These are phyloP conservation scores for Microplitis demolitor DNA, from an alignment of 1,140 invertebrate genomes.

Conservation along the genomic window DNA sequence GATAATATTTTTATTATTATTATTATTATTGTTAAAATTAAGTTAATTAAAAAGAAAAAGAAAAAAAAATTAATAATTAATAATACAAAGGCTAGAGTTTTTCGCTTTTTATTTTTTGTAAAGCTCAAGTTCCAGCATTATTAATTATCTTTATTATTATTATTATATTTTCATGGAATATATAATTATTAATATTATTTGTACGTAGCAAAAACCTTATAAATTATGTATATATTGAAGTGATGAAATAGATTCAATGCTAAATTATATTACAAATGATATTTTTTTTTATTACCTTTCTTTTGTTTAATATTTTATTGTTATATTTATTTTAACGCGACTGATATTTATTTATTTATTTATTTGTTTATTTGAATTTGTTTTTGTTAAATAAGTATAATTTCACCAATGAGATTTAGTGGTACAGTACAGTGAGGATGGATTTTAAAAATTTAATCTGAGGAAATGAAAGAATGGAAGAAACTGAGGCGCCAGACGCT, in stretches of 20 bases:
- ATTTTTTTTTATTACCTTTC: too few species aligned
- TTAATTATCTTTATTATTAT: conserved; percentile 36
- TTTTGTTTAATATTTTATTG: too few species aligned
- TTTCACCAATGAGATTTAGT: too few species aligned
- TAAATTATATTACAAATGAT: not conserved
- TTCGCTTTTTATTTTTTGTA: conserved; percentile 38
- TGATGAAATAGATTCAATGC: conserved; percentile 42
- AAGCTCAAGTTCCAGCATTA: conserved; percentile 38
- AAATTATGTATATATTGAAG: conserved; percentile 50
- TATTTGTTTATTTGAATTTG: too few species aligned
- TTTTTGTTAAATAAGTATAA: too few species aligned
- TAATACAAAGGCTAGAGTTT: conserved; percentile 25
- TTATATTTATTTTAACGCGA: too few species aligned
- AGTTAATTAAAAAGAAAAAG: not conserved
- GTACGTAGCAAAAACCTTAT: conserved; percentile 51
- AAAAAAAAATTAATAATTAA: conserved; percentile 7
- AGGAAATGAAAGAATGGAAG: not conserved
- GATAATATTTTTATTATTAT: not conserved
- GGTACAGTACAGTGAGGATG: too few species aligned
- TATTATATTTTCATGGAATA: conserved; percentile 33
- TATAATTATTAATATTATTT: conserved; percentile 40
- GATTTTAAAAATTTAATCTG: not conserved
- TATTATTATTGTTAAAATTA: not conserved
- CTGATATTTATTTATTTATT: too few species aligned
- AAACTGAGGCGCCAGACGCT: too few species aligned